These are phyloP conservation scores for Cyanistes caeruleus DNA, from an alignment of 2,113 vertebrate genomes.

Conservation along the genomic window DNA sequence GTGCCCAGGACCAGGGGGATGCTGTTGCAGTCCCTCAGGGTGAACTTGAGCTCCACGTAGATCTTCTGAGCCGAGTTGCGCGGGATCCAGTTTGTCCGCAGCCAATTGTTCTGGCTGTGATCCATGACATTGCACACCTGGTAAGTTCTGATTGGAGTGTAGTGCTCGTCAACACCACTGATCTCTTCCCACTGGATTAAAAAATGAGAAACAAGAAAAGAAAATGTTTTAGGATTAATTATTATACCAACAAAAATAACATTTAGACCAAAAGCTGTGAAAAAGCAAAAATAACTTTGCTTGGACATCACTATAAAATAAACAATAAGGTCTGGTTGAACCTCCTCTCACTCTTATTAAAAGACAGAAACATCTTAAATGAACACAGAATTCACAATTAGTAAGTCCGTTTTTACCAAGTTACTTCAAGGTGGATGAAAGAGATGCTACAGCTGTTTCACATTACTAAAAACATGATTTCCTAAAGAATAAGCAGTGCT, in stretches of 20 bases:
- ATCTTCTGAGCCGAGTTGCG: conserved; percentile 96
- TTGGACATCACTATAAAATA: neutral
- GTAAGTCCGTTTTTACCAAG: neutral
- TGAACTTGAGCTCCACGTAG: conserved; percentile 98
- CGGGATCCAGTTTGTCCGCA: conserved; percentile 97
- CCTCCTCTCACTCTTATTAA: neutral
- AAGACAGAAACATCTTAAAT: neutral
- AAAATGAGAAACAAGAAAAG: neutral
- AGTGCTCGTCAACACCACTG: conserved; percentile 96
- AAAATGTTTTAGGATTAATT: neutral
- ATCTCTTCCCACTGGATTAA: conserved; percentile 95
- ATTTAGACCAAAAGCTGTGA: neutral
- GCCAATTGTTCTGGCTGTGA: conserved; percentile 98
- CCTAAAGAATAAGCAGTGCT: neutral
- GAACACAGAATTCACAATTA: neutral
- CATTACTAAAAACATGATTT: neutral
- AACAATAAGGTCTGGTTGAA: neutral
- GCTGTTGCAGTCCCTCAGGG: conserved; percentile 96
- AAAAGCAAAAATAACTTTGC: neutral
- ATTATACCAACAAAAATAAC: neutral
- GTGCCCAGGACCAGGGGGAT: conserved; percentile 95
- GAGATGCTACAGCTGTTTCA: neutral
- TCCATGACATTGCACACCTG: conserved; percentile 99
- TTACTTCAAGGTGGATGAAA: neutral
- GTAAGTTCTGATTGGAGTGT: conserved; percentile 97